Base-by-base conservation (phyloP, 2,888 invertebrate genomes). In the Drosophila testacea region DNA sequence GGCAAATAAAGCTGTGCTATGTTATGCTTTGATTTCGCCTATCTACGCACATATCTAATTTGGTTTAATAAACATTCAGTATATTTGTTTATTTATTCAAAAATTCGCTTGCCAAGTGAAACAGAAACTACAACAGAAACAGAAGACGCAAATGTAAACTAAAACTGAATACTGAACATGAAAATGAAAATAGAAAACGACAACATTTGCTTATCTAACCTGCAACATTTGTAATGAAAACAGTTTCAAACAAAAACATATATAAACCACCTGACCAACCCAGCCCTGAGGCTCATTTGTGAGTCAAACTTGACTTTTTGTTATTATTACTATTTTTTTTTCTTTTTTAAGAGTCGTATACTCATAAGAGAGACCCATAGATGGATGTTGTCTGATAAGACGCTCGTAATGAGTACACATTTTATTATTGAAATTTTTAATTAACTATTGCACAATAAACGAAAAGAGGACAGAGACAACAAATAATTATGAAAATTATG, bases 41-140 rank as follows among this genome's bases (percentile, higher is more conserved):
- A 88, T 83, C 88, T 77, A 66, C 69, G 83, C 77, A 73, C 83
- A 83, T 83, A 83, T 88, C 83, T 83, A 80, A 82, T 85, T 65
- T 64, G 38, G 60, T 52, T 77, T 68, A 69, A 83, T 71, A 80
- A 69, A 61, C 66, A 79, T 70, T 55, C 83, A 75, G 61, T 62
- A 73, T 65, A 69, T 79, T 68, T 70, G 72, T 77, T 80, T 70
- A 70, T 77, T 83, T 86, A 87, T 76, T 61, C 60, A 56, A 73
- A 73, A 67, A 67, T 75, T 71, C 44, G 57, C 60, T 67, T 42
- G 63, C 41, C 77, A 61, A 61, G 28, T 56, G 44, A 62, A 73
- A 75, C 56, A 79, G 30, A n/a, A 41, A 34, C 16, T 16, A 16
- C 16, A 16, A 16, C 16, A 16, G 16, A 16, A 16, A 75, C 56